phyloP scores from a whole-genome alignment of 37 sponge, comb jelly and placozoan species.

The Haliclona indistincta region DNA sequence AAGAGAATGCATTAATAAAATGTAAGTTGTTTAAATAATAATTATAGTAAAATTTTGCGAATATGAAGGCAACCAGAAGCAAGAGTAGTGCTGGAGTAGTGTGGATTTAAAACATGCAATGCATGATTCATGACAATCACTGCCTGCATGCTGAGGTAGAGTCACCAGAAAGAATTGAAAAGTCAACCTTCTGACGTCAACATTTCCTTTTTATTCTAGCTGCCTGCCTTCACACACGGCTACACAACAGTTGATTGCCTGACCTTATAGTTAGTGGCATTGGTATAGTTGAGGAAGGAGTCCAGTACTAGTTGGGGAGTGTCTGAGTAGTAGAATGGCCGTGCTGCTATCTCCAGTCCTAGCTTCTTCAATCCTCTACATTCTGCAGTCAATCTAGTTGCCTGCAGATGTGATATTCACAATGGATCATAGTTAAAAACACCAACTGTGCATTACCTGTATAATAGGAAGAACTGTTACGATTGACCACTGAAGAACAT shows the following conservation, averaged over 20 bases:
- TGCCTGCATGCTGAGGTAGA: too few relatives aligned
- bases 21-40: too few relatives aligned
- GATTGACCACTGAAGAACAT: conserved; percentile 18
- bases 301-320: conserved; percentile 30
- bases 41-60: too few relatives aligned
- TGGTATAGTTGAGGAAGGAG: conserved; percentile 29
- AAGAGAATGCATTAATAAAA: not conserved
- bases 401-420: not conserved
- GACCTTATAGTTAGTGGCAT: conserved; percentile 14
- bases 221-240: too few relatives aligned
- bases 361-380: conserved; percentile 17
- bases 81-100: too few relatives aligned
- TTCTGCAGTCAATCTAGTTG: conserved; percentile 28
- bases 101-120: too few relatives aligned
- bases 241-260: not conserved
- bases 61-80: too few relatives aligned
- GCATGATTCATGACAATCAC: too few relatives aligned
- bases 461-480: conserved; percentile 21
- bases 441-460: conserved; percentile 10
- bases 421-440: not conserved
- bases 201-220: too few relatives aligned
- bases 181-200: too few relatives aligned
- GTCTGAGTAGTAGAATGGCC: conserved; percentile 39
- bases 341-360: conserved; percentile 24
- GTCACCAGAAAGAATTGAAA: too few relatives aligned